Evolutionary conservation across 1,140 invertebrate species (phyloP).

Genomic region (Drosophila nigrodunni): DNA sequence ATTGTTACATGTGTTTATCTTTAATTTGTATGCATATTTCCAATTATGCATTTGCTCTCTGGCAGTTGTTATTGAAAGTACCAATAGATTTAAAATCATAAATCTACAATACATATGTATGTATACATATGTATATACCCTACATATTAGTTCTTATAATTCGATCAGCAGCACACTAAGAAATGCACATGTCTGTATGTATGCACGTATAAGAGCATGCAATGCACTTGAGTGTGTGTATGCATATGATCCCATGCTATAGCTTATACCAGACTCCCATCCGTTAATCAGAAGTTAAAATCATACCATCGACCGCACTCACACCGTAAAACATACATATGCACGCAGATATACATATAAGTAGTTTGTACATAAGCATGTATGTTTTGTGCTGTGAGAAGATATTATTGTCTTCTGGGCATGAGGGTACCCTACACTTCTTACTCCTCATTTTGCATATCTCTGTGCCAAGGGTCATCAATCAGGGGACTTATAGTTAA

Average conservation of each 20-base stretch:
- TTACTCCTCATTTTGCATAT: not conserved
- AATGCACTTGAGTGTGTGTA: not conserved
- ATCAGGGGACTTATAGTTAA: constrained; percentile 52
- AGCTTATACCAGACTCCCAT: constrained; percentile 43
- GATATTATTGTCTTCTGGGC: constrained; percentile 28
- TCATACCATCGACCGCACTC: constrained; percentile 19
- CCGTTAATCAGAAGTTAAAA: constrained; percentile 31
- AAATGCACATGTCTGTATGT: not conserved
- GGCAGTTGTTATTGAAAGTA: not conserved
- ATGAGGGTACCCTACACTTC: not conserved
- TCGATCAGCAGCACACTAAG: constrained; percentile 19
- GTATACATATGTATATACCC: not conserved
- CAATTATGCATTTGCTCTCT: constrained; percentile 54
- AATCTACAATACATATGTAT: not conserved
- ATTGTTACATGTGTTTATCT: constrained; percentile 77
- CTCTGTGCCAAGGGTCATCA: constrained; percentile 48
- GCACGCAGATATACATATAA: not conserved
- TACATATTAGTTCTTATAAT: constrained; percentile 11
- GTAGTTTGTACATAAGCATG: not conserved
- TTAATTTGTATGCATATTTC: constrained; percentile 67
- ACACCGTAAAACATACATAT: not conserved
- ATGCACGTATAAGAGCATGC: not conserved
- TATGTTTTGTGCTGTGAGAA: constrained; percentile 14
- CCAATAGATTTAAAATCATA: not conserved
- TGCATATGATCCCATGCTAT: constrained; percentile 33